These are phyloP conservation scores for Scotopteryx bipunctaria DNA, from an alignment of 2,888 invertebrate species.

Conservation along the genomic window DNA sequence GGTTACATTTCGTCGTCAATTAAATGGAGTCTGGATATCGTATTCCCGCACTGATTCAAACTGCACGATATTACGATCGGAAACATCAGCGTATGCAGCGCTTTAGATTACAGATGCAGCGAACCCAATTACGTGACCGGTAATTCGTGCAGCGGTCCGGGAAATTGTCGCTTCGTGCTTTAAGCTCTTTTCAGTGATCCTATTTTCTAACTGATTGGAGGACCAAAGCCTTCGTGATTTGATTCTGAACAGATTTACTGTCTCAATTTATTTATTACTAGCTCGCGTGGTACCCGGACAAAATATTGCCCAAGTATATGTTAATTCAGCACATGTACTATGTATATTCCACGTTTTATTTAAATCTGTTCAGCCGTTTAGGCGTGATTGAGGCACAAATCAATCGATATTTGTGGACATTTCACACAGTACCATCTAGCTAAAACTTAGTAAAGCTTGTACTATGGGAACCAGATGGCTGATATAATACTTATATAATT, in stretches of 20 bases:
- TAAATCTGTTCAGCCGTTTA: too few relatives aligned
- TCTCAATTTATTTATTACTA: background rate
- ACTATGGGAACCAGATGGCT: too few relatives aligned
- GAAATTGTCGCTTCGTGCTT: constrained; percentile 48
- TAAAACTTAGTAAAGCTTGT: too few relatives aligned
- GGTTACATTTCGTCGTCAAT: background rate
- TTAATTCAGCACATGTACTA: too few relatives aligned
- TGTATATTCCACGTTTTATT: too few relatives aligned
- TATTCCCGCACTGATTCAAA: background rate
- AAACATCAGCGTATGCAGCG: constrained; percentile 47
- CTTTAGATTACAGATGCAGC: constrained; percentile 45
- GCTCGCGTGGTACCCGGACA: background rate
- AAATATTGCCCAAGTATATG: too few relatives aligned
- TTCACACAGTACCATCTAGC: too few relatives aligned
- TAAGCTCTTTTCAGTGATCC: constrained; percentile 7
- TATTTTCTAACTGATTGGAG: constrained; percentile 9
- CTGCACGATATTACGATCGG: constrained; percentile 4
- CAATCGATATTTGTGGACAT: too few relatives aligned
- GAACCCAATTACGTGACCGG: constrained; percentile 50
- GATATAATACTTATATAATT: too few relatives aligned
- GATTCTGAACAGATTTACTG: background rate
- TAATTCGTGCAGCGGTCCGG: constrained; percentile 44
- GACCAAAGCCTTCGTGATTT: background rate
- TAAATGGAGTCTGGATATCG: background rate
- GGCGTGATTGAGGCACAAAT: too few relatives aligned